These are phyloP conservation scores for Garra rufa DNA, from an alignment of 2,113 vertebrate genomes.

Conservation along the genomic window DNA sequence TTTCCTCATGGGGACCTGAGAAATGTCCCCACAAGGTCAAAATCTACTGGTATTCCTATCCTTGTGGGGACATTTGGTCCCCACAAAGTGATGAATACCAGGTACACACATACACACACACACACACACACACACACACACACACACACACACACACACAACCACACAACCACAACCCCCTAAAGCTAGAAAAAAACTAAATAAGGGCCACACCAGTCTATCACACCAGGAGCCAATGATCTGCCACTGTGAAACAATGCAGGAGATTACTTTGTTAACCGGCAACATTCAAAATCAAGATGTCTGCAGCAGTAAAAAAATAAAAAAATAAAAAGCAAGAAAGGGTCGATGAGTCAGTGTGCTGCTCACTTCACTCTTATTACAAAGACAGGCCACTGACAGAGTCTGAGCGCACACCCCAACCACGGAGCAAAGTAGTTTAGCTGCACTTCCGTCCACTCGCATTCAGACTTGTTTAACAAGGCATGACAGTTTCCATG, in stretches of 20 bases:
- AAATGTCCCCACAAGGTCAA: too few relatives aligned
- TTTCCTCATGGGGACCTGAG: too few relatives aligned
- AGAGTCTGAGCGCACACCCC: slow-evolving; percentile 38
- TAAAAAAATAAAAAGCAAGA: slow-evolving; percentile 37
- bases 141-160: too few relatives aligned
- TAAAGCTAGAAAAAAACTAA: slow-evolving; percentile 27
- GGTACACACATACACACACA: neutral
- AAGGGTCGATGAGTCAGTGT: slow-evolving; percentile 54
- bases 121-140: slow-evolving; percentile 5
- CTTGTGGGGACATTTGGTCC: too few relatives aligned
- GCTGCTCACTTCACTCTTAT: slow-evolving; percentile 55
- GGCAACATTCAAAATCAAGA: slow-evolving; percentile 42
- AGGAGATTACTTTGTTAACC: slow-evolving; percentile 21
- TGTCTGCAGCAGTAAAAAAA: slow-evolving; percentile 36
- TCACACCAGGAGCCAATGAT: slow-evolving; percentile 13
- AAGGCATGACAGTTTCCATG: slow-evolving; percentile 15
- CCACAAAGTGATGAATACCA: too few relatives aligned
- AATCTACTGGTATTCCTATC: too few relatives aligned
- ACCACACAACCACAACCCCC: slow-evolving; percentile 40
- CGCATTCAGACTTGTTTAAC: slow-evolving; percentile 2
- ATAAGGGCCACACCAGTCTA: slow-evolving; percentile 44
- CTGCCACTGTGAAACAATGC: slow-evolving; percentile 18
- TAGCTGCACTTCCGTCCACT: slow-evolving; percentile 6
- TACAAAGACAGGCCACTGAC: slow-evolving; percentile 49
- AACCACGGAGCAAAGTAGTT: slow-evolving; percentile 19